Percentiles rank a stretch among this genome's conserved stretches.
These are phyloP conservation scores for Oncorhynchus kisutch DNA, from an alignment of 2,113 vertebrate species.

Conservation along the genomic window DNA sequence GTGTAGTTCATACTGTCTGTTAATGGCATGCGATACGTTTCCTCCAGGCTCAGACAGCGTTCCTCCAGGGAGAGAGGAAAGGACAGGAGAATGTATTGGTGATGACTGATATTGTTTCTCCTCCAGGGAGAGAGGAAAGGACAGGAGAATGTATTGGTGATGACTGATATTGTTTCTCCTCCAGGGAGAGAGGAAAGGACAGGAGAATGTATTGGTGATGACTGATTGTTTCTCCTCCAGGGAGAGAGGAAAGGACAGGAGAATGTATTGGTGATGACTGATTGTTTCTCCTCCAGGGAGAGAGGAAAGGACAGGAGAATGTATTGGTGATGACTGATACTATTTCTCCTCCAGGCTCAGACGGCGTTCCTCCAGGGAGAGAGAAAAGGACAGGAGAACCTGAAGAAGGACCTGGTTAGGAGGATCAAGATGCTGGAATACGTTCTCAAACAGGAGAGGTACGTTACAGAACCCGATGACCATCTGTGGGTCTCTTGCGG, in stretches of 20 bases:
- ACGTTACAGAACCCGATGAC: slow-evolving; percentile 9
- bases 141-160: no score
- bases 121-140: slow-evolving; percentile 78
- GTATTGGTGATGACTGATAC: no score
- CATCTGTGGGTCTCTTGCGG: no score
- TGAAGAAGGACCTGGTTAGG: slow-evolving; percentile 78
- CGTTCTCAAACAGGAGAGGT: slow-evolving; percentile 78
- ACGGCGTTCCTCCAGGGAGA: slow-evolving; percentile 78
- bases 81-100: slow-evolving; percentile 69
- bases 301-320: slow-evolving; percentile 77
- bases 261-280: slow-evolving; percentile 37
- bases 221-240: slow-evolving; percentile 50
- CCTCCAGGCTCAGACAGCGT: slow-evolving; percentile 74
- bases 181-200: slow-evolving; percentile 76
- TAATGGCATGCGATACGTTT: not conserved
- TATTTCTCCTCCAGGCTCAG: slow-evolving; percentile 65
- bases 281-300: slow-evolving; percentile 73
- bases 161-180: no score
- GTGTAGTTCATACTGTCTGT: no score
- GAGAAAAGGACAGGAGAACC: slow-evolving; percentile 78
- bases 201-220: slow-evolving; percentile 60
- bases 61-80: slow-evolving; percentile 76
- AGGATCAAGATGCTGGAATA: slow-evolving; percentile 81
- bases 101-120: slow-evolving; percentile 21
- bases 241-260: slow-evolving; percentile 79